These are phyloP conservation scores for Clunio marinus DNA, from an alignment of 2,888 invertebrate species.

Conservation along the genomic window DNA sequence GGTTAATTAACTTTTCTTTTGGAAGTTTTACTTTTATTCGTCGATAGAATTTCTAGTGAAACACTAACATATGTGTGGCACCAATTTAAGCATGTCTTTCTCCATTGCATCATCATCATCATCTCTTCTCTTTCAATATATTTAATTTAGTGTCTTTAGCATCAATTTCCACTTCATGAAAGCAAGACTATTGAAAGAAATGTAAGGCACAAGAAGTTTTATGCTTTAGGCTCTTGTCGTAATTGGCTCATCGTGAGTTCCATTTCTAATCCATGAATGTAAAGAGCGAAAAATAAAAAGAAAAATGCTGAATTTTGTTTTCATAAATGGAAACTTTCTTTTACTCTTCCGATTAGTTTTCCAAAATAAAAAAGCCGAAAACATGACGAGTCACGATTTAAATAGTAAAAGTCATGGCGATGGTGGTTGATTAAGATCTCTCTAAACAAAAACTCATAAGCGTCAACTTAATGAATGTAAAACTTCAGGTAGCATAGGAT, in stretches of 20 bases:
- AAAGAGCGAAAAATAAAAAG: not conserved
- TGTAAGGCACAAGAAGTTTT: not conserved
- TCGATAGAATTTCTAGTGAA: too few relatives aligned
- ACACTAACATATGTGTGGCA: too few relatives aligned
- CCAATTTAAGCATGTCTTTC: too few relatives aligned
- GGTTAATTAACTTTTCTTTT: too few relatives aligned
- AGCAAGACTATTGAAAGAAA: not conserved
- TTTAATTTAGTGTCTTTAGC: not conserved
- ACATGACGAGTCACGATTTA: conserved; percentile 2
- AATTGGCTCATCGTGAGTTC: conserved; percentile 26
- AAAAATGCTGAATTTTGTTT: not conserved
- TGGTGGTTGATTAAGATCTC: conserved; percentile 12
- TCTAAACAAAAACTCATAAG: too few relatives aligned
- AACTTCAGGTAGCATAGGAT: not conserved
- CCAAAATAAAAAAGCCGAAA: not conserved
- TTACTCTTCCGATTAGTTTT: not conserved
- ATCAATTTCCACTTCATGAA: not conserved
- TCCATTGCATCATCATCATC: not conserved
- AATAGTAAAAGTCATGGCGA: not conserved
- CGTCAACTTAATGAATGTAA: not conserved
- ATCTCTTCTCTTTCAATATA: not conserved
- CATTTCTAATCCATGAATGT: not conserved
- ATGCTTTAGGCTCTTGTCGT: not conserved
- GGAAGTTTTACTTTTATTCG: too few relatives aligned
- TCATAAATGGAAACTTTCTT: conserved; percentile 21